A percentile compares a stretch with the other conserved stretches of the same genome.
Evolutionary conservation across 2,113 vertebrate genomes (phyloP).

Genomic region (Salvelinus alpinus): DNA sequence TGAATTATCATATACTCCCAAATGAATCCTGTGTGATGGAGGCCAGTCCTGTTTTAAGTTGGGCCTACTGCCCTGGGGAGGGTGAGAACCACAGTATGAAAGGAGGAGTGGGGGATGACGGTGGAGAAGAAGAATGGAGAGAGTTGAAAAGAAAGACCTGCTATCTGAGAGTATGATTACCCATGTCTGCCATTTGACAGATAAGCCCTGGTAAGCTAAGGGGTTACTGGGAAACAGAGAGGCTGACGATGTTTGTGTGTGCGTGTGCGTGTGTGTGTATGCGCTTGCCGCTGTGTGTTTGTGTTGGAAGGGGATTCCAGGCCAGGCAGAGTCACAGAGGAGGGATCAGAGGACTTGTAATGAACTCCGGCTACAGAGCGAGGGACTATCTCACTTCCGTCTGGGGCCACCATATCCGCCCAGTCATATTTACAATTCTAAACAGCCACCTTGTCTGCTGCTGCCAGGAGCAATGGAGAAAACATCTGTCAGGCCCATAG

Average conservation of each 20-base stretch:
- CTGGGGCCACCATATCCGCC: conserved; percentile 25
- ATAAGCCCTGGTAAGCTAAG: conserved; percentile 54
- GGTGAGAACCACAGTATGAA: conserved; percentile 35
- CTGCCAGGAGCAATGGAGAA: conserved; percentile 25
- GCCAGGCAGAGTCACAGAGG: conserved; percentile 38
- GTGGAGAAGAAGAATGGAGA: conserved; percentile 44
- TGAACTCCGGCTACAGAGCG: neutral
- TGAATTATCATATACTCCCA: conserved; percentile 9
- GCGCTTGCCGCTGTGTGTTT: conserved; percentile 19
- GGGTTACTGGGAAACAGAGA: conserved; percentile 40
- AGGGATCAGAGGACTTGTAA: conserved; percentile 29
- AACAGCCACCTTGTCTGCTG: conserved; percentile 45
- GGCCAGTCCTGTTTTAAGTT: conserved; percentile 9
- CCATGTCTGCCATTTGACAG: conserved; percentile 57
- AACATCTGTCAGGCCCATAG: conserved; percentile 54
- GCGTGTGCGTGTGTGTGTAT: conserved; percentile 2
- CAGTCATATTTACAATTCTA: conserved; percentile 55
- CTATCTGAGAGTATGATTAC: conserved; percentile 50
- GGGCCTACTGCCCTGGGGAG: conserved; percentile 34
- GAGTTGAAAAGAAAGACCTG: conserved; percentile 26
- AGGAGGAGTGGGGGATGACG: conserved; percentile 34
- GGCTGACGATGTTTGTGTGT: conserved; percentile 7
- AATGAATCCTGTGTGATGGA: conserved; percentile 16
- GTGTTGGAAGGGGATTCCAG: conserved; percentile 30
- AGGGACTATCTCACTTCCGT: conserved; percentile 33